Base-by-base conservation (phyloP, 1,140 invertebrate genomes). In the Drosophila ambigua region DNA sequence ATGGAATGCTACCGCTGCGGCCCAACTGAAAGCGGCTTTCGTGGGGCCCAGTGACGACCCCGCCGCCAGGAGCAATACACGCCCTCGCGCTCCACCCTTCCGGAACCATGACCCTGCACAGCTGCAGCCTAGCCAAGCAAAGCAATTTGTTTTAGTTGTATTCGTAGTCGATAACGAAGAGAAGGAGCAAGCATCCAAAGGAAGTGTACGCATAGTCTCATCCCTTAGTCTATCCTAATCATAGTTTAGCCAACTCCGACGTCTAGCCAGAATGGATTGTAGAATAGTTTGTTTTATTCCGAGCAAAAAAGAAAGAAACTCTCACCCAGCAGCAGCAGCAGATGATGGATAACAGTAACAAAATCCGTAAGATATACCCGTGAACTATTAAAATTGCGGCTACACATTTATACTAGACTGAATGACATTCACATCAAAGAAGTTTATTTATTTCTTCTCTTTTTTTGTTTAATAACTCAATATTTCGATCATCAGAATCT, bases 11-110 rank as follows among this genome's bases (percentile, higher is more conserved):
- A 44, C 89, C 89, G 9, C 52, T 91, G 45, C 63, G 89, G 67
- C 80, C 75, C 31, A 91, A 91, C 81, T 91, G 89, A 91, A 91
- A 90, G 79, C 79, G 84, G 64, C 89, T 85, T 11, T 90, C 81
- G 11, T 89, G 89, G 80, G 81, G 84, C 71, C 80, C 78, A 53
- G 76, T 87, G 24, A 87, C 83, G 16, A 83, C 83, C 35, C 35
- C 35, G 76, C 84, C 83, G 44, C 83, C 79, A 23, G 65, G 79
- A 52, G 50, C 44, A 45, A 50, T 88, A 11, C 79, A 88, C 50
- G 59, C 83, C 31, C 83, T 88, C 44, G 60, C 82, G 20, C 58
- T 85, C 13, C 83, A 83, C 24, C 83, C 82, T 52, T 60, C 78
- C 15, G 83, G 83, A 57, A 79, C 66, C 48, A 87, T 87, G 83